Conservation (phyloP, 35 echinoderm and acorn worm species). For the Lytechinus pictus region DNA sequence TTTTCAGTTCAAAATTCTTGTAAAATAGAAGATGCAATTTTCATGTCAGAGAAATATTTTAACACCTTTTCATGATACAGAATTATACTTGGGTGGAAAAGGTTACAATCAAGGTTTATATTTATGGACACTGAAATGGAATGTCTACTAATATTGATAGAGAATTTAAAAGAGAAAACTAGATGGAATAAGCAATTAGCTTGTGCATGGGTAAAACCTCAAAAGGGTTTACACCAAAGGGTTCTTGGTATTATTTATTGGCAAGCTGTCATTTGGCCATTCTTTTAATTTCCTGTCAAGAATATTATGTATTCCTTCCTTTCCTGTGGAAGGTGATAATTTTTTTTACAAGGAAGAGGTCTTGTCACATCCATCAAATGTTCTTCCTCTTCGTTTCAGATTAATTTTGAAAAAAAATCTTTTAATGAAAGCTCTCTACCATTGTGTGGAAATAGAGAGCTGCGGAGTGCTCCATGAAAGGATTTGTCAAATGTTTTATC, state of each 20-base stretch:
- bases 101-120: no score
- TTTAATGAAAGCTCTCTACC: not conserved
- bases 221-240: not conserved
- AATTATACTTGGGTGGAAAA: no score
- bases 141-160: no score
- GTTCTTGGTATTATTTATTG: not conserved
- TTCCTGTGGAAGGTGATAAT: not conserved
- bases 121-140: no score
- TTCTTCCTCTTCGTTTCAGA: not conserved
- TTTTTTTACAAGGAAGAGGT: not conserved
- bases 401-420: not conserved
- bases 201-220: not conserved
- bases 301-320: not conserved
- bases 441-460: not conserved
- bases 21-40: no score
- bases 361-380: not conserved
- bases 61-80: no score
- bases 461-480: no score
- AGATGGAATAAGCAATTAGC: no score
- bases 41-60: no score
- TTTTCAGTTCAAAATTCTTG: no score
- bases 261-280: conserved; percentile 16
- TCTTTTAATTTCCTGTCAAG: not conserved
- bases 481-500: no score
- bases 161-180: no score